Base-by-base conservation (phyloP, 2,888 invertebrate genomes). In the Hydraecia micacea region DNA sequence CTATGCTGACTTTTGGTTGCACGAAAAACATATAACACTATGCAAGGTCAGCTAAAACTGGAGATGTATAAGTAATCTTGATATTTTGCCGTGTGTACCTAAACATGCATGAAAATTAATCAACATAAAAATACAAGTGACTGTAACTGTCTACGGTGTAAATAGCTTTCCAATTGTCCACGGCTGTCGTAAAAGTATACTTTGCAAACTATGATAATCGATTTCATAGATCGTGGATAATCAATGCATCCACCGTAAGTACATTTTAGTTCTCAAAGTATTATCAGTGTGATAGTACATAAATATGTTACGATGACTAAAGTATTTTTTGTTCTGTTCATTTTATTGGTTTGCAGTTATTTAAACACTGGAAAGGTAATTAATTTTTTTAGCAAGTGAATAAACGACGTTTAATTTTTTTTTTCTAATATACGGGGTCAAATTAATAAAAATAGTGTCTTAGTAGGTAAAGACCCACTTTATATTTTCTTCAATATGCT, bases 71-170 rank as follows among this genome's bases (percentile, higher is more conserved):
- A 1, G 3, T 36, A n/a, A 36, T 36, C n/a, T 58, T n/a, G 1
- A 9, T 11, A 4, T 58, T 11, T 4, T 11, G 55, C 55, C 13
- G 5, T 58, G 11, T n/a, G 11, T 58, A 58, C 55, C n/a, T 28
- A 89, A 91, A 74, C 70, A 85, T 79, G 81, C 92, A 85, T 92
- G 80, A 90, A 91, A 73, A 88, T 81, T 89, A 92, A 92, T 92
- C 92, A 90, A 80, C 89, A 88, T 77, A 88, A 79, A 89, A 88
- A 73, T 77, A 81, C 80, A 87, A 82, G 83, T 72, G 66, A 66
- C 75, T 79, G 80, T 55, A 55, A 36, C 69, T 67, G 67, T 68
- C 28, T 58, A 39, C 39, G 60, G 11, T 70, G 36, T 81, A 79
- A 88, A 84, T 82, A 82, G 78, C 77, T 49, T 65, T 63, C 21